These are phyloP conservation scores for Conchocele bisecta DNA, from an alignment of 2,888 invertebrate genomes.

Conservation along the genomic window DNA sequence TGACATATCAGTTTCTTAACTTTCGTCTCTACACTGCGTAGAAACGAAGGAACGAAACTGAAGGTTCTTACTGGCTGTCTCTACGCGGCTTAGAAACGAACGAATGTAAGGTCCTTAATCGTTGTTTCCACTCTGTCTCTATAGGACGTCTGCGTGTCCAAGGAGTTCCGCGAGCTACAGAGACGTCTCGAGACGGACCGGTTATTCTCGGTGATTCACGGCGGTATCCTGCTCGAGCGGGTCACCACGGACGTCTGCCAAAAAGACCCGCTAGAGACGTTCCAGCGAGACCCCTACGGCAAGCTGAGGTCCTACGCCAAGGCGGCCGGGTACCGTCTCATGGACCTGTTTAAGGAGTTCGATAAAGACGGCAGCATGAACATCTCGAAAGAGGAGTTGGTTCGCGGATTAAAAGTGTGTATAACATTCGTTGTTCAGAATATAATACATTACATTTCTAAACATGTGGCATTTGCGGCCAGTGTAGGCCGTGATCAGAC, in stretches of 20 bases:
- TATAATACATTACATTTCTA: background rate
- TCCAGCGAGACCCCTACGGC: slow-evolving; percentile 74
- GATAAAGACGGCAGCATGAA: slow-evolving; percentile 76
- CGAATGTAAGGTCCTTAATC: no score
- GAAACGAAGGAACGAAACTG: no score
- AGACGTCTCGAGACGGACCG: slow-evolving; percentile 64
- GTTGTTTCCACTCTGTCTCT: slow-evolving; percentile 9
- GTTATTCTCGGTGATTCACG: slow-evolving; percentile 67
- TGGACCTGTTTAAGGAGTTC: slow-evolving; percentile 79
- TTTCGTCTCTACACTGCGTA: no score
- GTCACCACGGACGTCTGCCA: slow-evolving; percentile 7
- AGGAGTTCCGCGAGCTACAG: slow-evolving; percentile 70
- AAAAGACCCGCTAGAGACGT: slow-evolving; percentile 54
- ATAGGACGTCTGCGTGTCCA: slow-evolving; percentile 75
- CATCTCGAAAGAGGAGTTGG: slow-evolving; percentile 73
- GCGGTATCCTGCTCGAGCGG: slow-evolving; percentile 61
- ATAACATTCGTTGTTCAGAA: background rate
- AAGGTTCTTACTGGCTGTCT: no score
- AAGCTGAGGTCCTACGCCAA: slow-evolving; percentile 70
- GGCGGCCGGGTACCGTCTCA: slow-evolving; percentile 71
- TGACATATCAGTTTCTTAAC: no score
- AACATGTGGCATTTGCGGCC: no score
- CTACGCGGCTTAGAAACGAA: no score
- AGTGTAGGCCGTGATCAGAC: no score
- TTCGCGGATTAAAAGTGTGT: slow-evolving; percentile 70